Evolutionary conservation across 35 echinoderm and acorn worm species (phyloP), one percentile per base, ranked within the genome.

Genomic region (Strongylocentrotus purpuratus): DNA sequence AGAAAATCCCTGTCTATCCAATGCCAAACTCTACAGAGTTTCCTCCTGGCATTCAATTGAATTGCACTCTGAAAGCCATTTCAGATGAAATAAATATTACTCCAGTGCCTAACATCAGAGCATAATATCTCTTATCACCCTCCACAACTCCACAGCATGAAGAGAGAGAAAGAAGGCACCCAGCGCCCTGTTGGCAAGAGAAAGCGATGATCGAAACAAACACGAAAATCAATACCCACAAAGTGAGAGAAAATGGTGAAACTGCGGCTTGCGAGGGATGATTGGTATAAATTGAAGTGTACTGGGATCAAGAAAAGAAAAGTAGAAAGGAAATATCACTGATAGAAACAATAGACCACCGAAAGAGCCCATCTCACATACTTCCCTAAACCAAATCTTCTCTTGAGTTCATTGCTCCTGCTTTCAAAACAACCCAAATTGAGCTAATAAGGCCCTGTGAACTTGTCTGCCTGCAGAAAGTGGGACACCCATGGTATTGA

Each of bases 361-460:
- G 46, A 32, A 46, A 58, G 48, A 58, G 45, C 47, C 46, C 46
- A 93, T 31, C 48, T 31, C 45, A 93, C 32, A 93, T 47, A 93
- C 91, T 33, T 93, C 91, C 41, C 91, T 46, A 89, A 89, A 89
- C 87, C 18, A 45, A 46, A 46, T 33, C 45, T 89, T 58, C n/a
- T 48, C 46, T 58, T 5, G 91, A 58, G 91, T 93, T 93, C 91
- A 93, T 48, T 58, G 91, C 91, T 93, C 91, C n/a, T 93, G 47
- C 91, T 93, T 47, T 93, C 91, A 93, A 93, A 93, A 93, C 91
- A 93, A 93, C 45, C 45, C 45, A 93, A 93, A 93, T 93, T 93
- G 91, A 93, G 91, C 91, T 93, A 93, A 93, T 93, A 93, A 93
- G 91, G 91, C 33, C 87, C 87, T 89, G 45, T 89, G 45, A 89